These are phyloP conservation scores for Hermatobates lingyangjiaoensis DNA, from an alignment of 1,140 invertebrate species.

Conservation along the genomic window DNA sequence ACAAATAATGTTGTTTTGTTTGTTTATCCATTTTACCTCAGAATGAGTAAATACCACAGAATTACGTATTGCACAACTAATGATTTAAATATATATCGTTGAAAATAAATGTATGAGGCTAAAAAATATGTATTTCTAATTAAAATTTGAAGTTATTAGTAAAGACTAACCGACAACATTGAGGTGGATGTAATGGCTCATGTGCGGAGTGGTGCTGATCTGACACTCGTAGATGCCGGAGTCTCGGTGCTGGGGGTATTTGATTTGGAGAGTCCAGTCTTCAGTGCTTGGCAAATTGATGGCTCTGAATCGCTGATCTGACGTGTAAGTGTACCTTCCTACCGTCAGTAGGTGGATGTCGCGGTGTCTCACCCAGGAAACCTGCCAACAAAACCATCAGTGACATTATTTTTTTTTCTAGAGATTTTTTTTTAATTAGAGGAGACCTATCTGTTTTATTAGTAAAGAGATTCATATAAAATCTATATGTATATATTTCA, in stretches of 20 bases:
- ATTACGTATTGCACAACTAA: too few species aligned
- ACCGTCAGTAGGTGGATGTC: constrained; percentile 76
- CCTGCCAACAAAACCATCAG: constrained; percentile 30
- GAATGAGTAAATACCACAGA: too few species aligned
- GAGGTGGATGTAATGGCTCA: constrained; percentile 69
- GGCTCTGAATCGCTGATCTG: constrained; percentile 69
- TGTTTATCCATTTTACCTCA: too few species aligned
- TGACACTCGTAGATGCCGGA: constrained; percentile 80
- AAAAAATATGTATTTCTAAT: too few species aligned
- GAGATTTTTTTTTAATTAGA: too few species aligned
- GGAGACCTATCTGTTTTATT: too few species aligned
- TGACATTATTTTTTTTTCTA: too few species aligned
- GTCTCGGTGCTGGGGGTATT: constrained; percentile 63
- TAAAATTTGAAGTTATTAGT: background rate
- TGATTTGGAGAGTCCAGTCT: constrained; percentile 78
- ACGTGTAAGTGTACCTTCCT: constrained; percentile 78
- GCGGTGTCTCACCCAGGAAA: constrained; percentile 73
- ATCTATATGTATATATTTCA: too few species aligned
- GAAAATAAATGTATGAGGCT: too few species aligned
- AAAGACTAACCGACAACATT: constrained; percentile 62
- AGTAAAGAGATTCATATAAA: too few species aligned
- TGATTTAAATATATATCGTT: too few species aligned
- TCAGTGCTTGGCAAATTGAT: constrained; percentile 65
- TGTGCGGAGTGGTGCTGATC: constrained; percentile 70
- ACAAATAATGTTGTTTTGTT: too few species aligned